Conservation (phyloP, 1,140 invertebrate genomes). For the Nasonia vitripennis region DNA sequence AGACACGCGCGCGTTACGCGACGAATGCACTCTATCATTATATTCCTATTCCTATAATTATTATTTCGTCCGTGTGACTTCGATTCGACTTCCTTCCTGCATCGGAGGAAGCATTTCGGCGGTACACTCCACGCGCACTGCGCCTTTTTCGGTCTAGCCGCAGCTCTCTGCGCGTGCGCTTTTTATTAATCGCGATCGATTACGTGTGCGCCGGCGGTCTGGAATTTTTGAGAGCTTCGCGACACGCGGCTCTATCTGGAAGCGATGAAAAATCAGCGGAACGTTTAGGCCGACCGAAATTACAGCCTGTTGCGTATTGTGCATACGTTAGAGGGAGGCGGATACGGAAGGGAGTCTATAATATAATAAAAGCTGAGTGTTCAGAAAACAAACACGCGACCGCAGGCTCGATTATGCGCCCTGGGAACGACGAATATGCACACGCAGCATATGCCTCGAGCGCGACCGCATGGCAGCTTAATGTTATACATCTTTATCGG, state of each 20-base stretch:
- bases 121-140: not conserved
- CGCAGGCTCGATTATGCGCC: not conserved
- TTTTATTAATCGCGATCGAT: not conserved
- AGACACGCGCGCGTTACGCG: too few species aligned
- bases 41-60: not conserved
- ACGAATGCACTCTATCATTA: not conserved
- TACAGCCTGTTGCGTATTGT: too few species aligned
- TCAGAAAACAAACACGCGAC: not conserved
- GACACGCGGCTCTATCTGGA: not conserved
- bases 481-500: not conserved
- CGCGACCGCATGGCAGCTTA: constrained; percentile 17
- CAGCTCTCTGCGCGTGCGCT: not conserved
- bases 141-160: not conserved
- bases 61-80: not conserved
- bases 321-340: too few species aligned
- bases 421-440: not conserved
- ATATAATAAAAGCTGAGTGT: too few species aligned
- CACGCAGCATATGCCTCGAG: too few species aligned
- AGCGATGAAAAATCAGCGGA: not conserved
- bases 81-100: not conserved
- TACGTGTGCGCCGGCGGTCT: not conserved
- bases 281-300: too few species aligned
- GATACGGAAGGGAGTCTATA: not conserved
- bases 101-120: not conserved
- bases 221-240: not conserved